Base-by-base conservation (phyloP, 1,140 invertebrate species). In the Brachystomella parvula region DNA sequence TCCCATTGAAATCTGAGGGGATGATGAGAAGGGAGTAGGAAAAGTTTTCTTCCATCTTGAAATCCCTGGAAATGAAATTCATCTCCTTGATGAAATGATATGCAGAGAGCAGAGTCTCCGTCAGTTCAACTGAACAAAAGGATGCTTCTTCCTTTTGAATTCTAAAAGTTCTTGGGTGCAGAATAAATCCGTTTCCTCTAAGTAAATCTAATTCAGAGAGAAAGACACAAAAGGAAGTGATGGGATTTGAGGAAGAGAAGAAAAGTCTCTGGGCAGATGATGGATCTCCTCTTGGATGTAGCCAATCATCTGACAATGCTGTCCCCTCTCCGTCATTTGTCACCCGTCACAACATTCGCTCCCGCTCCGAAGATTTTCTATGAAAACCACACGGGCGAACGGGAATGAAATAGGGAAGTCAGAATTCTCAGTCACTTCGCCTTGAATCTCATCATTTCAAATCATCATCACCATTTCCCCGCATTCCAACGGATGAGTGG, bases 261-360 rank as follows among this genome's bases (percentile, higher is more conserved):
- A 21, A 59, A 59, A 59, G 57, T 29, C 57, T 53, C 49, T 24
- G 6, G n/a, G 39, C 68, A 47, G 62, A 67, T 72, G 71, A 72
- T 72, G 71, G 67, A 72, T 72, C 65, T 72, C 68, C 30, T 59
- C 67, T 68, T 59, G 65, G 71, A 72, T 72, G 71, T 72, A 72
- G 71, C 71, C 71, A 72, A 72, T 72, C 71, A 72, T 72, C 60
- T 72, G 71, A 72, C 71, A 72, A 72, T 72, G 71, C 67, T 72
- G 49, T 63, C 68, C 67, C 68, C 67, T 67, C 65, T 63, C 44
- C 64, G 67, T 68, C 71, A 72, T 72, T 72, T 72, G 67, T 72
- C 71, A 69, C 47, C 62, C 68, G 71, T 72, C 71, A 72, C 64
- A 64, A 64, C 58, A 68, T 60, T 68, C 63, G 35, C 57, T 6